Evolutionary conservation across 2,888 invertebrate genomes (phyloP), one percentile per base, ranked within the genome.

Genomic region (Galeruca laticollis): DNA sequence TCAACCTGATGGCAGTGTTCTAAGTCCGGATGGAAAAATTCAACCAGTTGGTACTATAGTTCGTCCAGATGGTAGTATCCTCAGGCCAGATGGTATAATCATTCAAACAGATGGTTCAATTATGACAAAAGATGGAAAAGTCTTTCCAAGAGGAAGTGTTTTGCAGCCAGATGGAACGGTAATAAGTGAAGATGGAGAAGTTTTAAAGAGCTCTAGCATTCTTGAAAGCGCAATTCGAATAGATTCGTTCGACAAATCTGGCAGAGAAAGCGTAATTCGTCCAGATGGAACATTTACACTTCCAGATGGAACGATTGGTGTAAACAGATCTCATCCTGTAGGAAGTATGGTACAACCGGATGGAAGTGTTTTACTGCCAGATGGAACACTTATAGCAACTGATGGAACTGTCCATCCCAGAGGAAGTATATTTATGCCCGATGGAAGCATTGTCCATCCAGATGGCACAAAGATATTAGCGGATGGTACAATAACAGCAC

Each of bases 371-470:
- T 20, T 51, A 51, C 10, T 51, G 4, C 52, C 52, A 26, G 52
- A 52, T 52, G 52, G 52, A 11, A 52, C 21, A 52, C 11, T 52
- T 21, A 11, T 52, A 26, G 21, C 52, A 4, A 10, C 21, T 6
- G 52, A 52, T 26, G 52, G 52, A 26, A 52, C 52, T 52, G 4
- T 26, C 21, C 26, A 52, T n/a, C 11, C 52, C 0, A 6, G 2
- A 26, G 52, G 52, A 52, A 52, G 52, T 52, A 52, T 11, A 11
- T 0, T 21, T 21, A 6, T 51, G 0, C 21, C 8, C 18, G 56
- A 56, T 33, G 56, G 56, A 26, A 26, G 15, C 6, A n/a, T 56
- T 56, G 11, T 26, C 13, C 52, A 20, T 52, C 52, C 26, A 13
- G 13, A 52, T 21, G 26, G 20, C n/a, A 20, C 49, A 20, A 21